Evolutionary conservation across 2,113 vertebrate species (phyloP), one percentile per base, ranked within the genome.

Genomic region (Sterrhoptilus dennistouni): DNA sequence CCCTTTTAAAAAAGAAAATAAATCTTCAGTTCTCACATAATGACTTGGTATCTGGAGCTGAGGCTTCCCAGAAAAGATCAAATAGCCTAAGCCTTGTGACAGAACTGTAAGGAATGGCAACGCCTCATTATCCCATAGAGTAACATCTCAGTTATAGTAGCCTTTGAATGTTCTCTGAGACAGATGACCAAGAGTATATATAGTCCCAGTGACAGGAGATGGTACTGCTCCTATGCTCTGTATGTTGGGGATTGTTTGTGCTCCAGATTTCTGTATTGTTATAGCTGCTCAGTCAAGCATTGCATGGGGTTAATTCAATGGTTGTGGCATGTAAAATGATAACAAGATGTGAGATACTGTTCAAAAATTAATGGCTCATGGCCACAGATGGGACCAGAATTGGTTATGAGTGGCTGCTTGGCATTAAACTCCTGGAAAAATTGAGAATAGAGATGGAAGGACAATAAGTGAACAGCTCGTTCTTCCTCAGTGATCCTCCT

Each of bases 1-100:
- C 83, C 71, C 76, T 79, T 94, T 95, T 60, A 22, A 85, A 90
- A 93, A 93, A 93, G 91, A 95, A 94, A 96, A 90, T 88, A 97
- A 95, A 90, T 95, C 94, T 95, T 93, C 57, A 65, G 42, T 95
- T 94, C 91, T 91, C 91, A 89, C 87, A 92, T 89, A 95, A 95
- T 93, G 83, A 93, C 82, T 92, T 84, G 83, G 77, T 92, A 84
- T 95, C 94, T 91, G 81, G 49, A 88, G 87, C 81, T 87, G 89
- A 91, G 44, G 53, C 81, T 96, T 93, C 87, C 68, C 57, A 89
- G 74, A 91, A 87, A 84, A 91, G 89, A 95, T 96, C 87, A 96
- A 96, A 96, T 93, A 94, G 83, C 57, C 52, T 71, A 23, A 53
- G 74, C 65, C 56, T 85, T 71, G 40, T 68, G 83, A 82, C 40